Evolutionary conservation across 2,797 vertebrate genomes (phyloP), one percentile per base, ranked within the genome.

Genomic region (Hipposideros larvatus): DNA sequence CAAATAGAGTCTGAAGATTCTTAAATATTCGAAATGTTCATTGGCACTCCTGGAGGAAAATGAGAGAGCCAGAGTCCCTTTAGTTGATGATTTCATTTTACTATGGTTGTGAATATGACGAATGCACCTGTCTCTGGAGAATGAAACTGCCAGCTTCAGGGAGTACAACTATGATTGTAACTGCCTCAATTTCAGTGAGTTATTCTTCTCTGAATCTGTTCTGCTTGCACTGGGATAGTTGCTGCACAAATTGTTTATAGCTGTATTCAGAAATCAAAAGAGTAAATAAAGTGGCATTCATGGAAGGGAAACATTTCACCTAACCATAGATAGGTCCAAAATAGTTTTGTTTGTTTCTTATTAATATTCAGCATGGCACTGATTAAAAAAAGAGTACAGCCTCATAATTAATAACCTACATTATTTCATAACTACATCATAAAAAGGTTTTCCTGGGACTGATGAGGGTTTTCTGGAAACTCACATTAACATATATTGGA

Each of bases 61-160:
- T 48, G 26, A 97, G 53, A 53, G 73, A 96, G 41, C 71, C 90
- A 90, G 68, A 95, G 84, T 93, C 34, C 80, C 95, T 91, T 92
- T 87, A 92, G 82, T 34, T 95, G 94, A 88, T 97, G 93, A 96
- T 97, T 97, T 95, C 87, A 85, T 90, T 98, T 96, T 92, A 80
- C 87, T 95, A 21, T 70, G 77, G 91, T 74, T 97, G 73, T 97
- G 95, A 94, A 96, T 93, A 94, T 97, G 96, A 96, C 96, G 96
- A 97, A 96, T 96, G 87, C 51, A 95, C 80, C 94, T 97, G 77
- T 94, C 94, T 97, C 96, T 78, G 61, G 96, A 93, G 97, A 93
- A 92, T 71, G 90, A 83, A 92, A 41, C 89, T 95, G 91, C 87
- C 91, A 96, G 91, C 90, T 95, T 96, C 28, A 1, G 82, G 73